phyloP scores from a whole-genome alignment of 2,797 vertebrate genomes.

The Alauda arvensis region DNA sequence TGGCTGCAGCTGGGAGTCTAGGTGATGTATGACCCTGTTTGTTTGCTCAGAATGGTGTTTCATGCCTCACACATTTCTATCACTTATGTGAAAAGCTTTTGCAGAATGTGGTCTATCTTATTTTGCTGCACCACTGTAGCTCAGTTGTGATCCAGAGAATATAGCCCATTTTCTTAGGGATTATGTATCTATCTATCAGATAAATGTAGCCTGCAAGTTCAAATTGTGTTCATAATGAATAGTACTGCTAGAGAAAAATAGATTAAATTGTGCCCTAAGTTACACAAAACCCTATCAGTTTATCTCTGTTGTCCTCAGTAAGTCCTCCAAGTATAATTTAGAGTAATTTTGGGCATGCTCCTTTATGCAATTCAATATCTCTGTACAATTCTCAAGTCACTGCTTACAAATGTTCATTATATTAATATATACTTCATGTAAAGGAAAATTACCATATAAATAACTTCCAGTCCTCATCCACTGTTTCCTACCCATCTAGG shows the following conservation, averaged over 20 bases:
- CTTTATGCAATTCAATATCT: not conserved
- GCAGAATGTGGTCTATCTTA: not conserved
- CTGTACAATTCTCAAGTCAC: not conserved
- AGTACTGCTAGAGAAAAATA: not conserved
- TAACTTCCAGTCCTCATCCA: not conserved
- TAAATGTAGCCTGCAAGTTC: not conserved
- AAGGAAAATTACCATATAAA: conserved; percentile 10
- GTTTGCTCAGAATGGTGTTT: not conserved
- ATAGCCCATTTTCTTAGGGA: not conserved
- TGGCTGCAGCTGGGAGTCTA: not conserved
- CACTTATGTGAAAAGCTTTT: not conserved
- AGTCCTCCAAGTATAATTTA: not conserved
- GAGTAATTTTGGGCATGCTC: not conserved
- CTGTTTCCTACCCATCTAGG: not conserved
- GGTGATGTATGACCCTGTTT: not conserved
- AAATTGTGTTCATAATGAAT: not conserved
- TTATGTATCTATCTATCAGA: not conserved
- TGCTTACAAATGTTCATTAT: conserved; percentile 5
- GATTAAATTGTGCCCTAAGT: not conserved
- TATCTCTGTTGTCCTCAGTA: not conserved
- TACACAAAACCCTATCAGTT: not conserved
- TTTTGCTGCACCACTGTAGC: not conserved
- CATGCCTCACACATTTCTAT: not conserved
- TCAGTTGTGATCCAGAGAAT: not conserved
- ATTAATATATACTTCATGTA: not conserved